A percentile compares a stretch with the other conserved stretches of the same genome.
Conservation (phyloP, 2,888 invertebrate genomes). For the Mimumesa dahlbomi region DNA sequence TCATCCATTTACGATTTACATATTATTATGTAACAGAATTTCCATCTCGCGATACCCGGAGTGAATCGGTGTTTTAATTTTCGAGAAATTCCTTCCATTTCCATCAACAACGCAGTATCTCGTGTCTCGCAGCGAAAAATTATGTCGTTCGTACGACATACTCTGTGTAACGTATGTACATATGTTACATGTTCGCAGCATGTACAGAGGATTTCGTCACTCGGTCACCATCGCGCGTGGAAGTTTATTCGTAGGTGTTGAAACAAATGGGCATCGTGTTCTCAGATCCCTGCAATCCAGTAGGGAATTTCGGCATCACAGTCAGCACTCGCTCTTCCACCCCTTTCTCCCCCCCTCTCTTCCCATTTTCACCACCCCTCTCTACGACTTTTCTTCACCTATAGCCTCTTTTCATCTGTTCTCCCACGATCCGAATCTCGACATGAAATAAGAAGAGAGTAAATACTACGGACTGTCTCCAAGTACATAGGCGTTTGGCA, state of each 20-base stretch:
- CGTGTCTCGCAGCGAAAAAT: no score
- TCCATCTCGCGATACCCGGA: no score
- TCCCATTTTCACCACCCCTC: background rate
- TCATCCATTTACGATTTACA: no score
- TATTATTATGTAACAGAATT: no score
- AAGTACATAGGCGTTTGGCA: constrained; percentile 61
- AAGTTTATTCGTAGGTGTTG: constrained; percentile 3
- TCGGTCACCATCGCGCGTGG: background rate
- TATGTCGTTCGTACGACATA: no score
- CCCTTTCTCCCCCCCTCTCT: background rate
- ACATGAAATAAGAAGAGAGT: constrained; percentile 58
- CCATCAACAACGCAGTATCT: no score
- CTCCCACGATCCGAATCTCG: constrained; percentile 29
- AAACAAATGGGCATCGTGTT: constrained; percentile 24
- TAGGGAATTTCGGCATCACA: constrained; percentile 3
- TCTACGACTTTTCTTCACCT: background rate
- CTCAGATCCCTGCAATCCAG: constrained; percentile 10
- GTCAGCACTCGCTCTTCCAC: background rate
- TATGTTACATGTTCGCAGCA: no score
- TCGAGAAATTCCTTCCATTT: no score
- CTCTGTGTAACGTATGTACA: no score
- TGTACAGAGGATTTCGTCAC: background rate
- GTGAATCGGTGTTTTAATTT: no score
- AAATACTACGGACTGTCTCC: constrained; percentile 52
- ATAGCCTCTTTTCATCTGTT: constrained; percentile 11